phyloP scores from a whole-genome alignment of 2,113 vertebrate species.

The Zosterops borbonicus region DNA sequence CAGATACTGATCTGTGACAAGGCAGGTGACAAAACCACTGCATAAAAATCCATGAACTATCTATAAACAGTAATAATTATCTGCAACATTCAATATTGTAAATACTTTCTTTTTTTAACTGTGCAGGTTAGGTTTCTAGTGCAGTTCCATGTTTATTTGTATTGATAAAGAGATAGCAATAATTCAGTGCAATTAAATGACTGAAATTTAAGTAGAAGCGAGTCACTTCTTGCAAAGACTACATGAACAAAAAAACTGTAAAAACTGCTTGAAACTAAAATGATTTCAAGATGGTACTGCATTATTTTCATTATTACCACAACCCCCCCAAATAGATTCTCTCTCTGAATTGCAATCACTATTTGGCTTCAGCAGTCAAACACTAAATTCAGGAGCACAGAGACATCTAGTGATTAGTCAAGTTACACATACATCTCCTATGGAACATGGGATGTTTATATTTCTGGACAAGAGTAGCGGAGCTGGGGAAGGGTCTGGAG shows the following conservation, averaged over 20 bases:
- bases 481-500: neutral
- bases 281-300: neutral
- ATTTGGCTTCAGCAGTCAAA: neutral
- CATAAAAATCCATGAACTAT: neutral
- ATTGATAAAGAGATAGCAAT: neutral
- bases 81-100: neutral
- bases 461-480: neutral
- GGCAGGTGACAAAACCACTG: neutral
- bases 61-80: neutral
- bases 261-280: neutral
- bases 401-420: constrained; percentile 72
- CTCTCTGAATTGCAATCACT: neutral
- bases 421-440: constrained; percentile 2
- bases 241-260: neutral
- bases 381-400: constrained; percentile 48
- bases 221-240: neutral
- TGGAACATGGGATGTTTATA: neutral
- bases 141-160: neutral
- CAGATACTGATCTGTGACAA: neutral
- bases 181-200: neutral
- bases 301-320: neutral
- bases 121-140: neutral
- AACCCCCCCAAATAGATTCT: neutral
- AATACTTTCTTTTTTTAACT: neutral
- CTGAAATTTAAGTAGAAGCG: neutral